Conservation (phyloP, 37 sponge, comb jelly and placozoan genomes). For the Aplysina aerophoba region DNA sequence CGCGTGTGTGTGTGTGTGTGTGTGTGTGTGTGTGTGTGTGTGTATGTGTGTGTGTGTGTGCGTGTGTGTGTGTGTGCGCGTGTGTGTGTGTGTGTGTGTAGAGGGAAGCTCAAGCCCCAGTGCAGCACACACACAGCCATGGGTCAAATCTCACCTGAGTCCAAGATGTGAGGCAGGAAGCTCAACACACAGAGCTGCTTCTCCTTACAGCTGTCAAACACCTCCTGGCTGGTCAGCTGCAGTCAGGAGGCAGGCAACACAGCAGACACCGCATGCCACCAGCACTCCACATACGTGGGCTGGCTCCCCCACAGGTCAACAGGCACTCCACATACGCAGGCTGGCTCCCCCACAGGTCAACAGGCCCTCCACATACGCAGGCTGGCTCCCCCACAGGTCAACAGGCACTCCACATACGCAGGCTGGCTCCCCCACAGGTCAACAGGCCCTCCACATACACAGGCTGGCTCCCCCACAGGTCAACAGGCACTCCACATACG, state of each 20-base stretch:
- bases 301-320: too few species aligned
- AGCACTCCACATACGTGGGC: too few species aligned
- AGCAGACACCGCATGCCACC: not conserved
- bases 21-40: slow-evolving; percentile 21
- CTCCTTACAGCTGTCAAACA: slow-evolving; percentile 77
- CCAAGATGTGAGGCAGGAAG: slow-evolving; percentile 97
- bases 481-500: too few species aligned
- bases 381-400: too few species aligned
- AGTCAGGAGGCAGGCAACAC: not conserved
- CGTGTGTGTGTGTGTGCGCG: not conserved
- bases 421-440: too few species aligned
- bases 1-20: slow-evolving; percentile 24
- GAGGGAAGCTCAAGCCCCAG: not conserved
- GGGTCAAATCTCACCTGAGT: slow-evolving; percentile 60
- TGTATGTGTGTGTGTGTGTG: not conserved
- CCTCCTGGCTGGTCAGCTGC: slow-evolving; percentile 71
- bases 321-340: too few species aligned
- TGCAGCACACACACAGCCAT: not conserved
- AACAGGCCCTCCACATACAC: too few species aligned
- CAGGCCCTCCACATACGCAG: too few species aligned
- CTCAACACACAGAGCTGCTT: slow-evolving; percentile 88
- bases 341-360: too few species aligned
- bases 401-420: too few species aligned
- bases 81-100: not conserved
- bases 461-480: too few species aligned